Conservation (phyloP, 2,797 vertebrate genomes). For the Peromyscus aztecus region DNA sequence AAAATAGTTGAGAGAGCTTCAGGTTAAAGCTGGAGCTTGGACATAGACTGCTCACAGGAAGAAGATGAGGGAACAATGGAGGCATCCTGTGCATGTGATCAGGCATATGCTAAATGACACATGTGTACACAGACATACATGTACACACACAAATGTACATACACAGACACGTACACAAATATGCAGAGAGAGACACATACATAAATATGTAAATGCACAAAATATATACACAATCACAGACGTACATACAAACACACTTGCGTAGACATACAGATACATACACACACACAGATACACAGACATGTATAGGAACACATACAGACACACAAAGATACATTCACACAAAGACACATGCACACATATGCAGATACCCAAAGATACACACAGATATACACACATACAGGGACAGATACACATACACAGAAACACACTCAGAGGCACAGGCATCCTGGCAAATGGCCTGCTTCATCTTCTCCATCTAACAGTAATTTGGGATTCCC, state of each 20-base stretch:
- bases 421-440: neutral
- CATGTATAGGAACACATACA: neutral
- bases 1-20: neutral
- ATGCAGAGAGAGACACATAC: neutral
- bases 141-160: neutral
- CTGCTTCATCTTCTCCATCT: slow-evolving; percentile 69
- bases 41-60: neutral
- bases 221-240: neutral
- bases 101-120: neutral
- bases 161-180: too few relatives aligned
- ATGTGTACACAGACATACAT: neutral
- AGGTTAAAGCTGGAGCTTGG: slow-evolving; percentile 6
- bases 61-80: neutral
- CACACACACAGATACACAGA: neutral
- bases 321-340: neutral
- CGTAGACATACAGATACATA: neutral
- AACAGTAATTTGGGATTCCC: slow-evolving; percentile 73
- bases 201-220: neutral
- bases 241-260: too few relatives aligned
- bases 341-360: neutral
- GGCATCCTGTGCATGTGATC: neutral
- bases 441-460: neutral
- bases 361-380: neutral
- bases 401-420: neutral
- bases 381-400: neutral